Percentiles rank a stretch among this genome's conserved stretches.
Conservation (phyloP, 2,888 invertebrate species). For the Ochropleura leucogaster region DNA sequence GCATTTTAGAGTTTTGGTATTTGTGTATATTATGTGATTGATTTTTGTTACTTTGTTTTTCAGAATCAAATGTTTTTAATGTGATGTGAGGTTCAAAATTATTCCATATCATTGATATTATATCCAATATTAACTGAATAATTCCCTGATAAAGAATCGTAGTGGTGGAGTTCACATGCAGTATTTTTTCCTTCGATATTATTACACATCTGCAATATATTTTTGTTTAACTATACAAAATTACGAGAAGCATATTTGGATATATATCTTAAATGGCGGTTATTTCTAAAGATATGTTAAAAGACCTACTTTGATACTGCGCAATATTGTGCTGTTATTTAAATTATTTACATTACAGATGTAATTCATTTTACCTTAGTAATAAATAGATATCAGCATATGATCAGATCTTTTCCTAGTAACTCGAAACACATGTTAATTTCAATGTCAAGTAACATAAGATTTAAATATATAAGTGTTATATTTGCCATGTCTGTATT, state of each 20-base stretch:
- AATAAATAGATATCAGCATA: slow-evolving; percentile 3
- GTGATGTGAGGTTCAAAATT: slow-evolving; percentile 38
- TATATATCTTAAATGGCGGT: slow-evolving; percentile 26
- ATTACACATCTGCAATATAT: slow-evolving; percentile 6
- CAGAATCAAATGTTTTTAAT: slow-evolving; percentile 33
- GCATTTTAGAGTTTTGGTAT: slow-evolving; percentile 66
- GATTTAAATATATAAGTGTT: neutral
- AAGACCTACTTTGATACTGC: slow-evolving; percentile 46
- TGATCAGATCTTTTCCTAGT: slow-evolving; percentile 35
- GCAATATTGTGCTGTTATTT: slow-evolving; percentile 16
- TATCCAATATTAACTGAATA: slow-evolving; percentile 38
- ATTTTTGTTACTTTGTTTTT: slow-evolving; percentile 62
- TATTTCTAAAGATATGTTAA: slow-evolving; percentile 18
- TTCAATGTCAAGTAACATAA: neutral
- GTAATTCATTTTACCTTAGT: slow-evolving; percentile 16
- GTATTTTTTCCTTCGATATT: slow-evolving; percentile 1
- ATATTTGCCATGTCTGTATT: slow-evolving; percentile 21
- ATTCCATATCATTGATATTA: slow-evolving; percentile 52
- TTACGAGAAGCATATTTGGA: slow-evolving; percentile 8
- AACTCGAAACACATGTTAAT: slow-evolving; percentile 16
- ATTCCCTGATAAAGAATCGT: neutral
- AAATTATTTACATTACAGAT: slow-evolving; percentile 17
- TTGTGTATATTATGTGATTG: slow-evolving; percentile 69
- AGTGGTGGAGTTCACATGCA: neutral
- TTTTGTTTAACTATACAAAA: neutral